A percentile compares a stretch with the other conserved stretches of the same genome.
Evolutionary conservation across 23 tunicate genomes (phyloP).

Genomic region (Trididemnum nubilum): DNA sequence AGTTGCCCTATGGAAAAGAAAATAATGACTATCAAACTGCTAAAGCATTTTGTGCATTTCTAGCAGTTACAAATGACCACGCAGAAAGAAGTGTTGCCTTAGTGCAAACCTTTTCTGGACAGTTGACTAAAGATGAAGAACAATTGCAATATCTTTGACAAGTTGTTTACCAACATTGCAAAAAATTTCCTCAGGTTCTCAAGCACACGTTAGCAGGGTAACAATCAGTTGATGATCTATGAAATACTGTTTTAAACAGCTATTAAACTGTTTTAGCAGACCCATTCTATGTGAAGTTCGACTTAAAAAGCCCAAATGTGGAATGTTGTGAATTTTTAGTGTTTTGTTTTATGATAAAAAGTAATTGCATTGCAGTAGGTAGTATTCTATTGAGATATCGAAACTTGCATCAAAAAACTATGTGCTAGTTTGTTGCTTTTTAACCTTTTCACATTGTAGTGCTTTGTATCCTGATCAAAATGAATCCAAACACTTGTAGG

Average conservation of each 20-base stretch:
- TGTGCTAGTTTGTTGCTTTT: no score
- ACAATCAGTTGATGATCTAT: neutral
- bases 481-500: neutral
- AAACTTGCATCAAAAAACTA: no score
- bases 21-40: neutral
- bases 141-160: slow-evolving; percentile 15
- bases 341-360: neutral
- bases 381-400: neutral
- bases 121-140: slow-evolving; percentile 13
- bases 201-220: neutral
- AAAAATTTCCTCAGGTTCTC: neutral
- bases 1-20: neutral
- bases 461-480: neutral
- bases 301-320: neutral
- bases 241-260: no score
- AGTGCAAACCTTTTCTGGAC: slow-evolving; percentile 16
- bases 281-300: neutral
- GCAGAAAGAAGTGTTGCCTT: slow-evolving; percentile 24
- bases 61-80: slow-evolving; percentile 15
- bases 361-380: neutral
- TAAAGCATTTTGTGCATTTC: neutral
- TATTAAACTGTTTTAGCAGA: neutral
- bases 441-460: neutral
- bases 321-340: no score
- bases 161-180: neutral